Conservation (phyloP, 2,113 vertebrate species). For the Clarias batrachus region DNA sequence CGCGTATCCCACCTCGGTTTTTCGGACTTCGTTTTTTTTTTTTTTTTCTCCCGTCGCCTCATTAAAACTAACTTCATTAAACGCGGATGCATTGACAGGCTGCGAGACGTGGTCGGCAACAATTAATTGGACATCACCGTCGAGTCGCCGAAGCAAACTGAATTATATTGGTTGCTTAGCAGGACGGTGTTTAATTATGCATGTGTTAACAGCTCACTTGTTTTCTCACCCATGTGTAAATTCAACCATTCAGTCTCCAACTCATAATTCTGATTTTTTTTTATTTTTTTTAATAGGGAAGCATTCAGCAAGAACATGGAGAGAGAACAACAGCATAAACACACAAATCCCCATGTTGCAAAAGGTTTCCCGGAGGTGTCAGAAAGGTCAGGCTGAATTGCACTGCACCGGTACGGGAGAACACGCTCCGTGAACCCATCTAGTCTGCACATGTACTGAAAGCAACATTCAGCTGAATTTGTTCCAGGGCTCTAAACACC, state of each 20-base stretch:
- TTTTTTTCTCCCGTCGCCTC: not conserved
- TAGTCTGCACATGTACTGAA: not conserved
- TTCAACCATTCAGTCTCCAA: slow-evolving; percentile 27
- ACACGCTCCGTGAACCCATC: not conserved
- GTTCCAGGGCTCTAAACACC: not conserved
- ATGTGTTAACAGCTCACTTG: slow-evolving; percentile 50
- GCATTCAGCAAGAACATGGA: slow-evolving; percentile 15
- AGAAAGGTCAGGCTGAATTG: slow-evolving; percentile 28
- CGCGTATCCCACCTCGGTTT: slow-evolving; percentile 2
- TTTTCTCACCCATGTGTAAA: slow-evolving; percentile 48
- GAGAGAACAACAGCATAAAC: slow-evolving; percentile 12
- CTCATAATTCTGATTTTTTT: slow-evolving; percentile 28
- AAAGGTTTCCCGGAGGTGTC: slow-evolving; percentile 34
- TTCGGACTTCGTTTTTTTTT: slow-evolving; percentile 33
- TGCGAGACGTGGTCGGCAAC: slow-evolving; percentile 39
- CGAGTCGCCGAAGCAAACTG: slow-evolving; percentile 35
- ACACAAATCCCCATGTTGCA: slow-evolving; percentile 20
- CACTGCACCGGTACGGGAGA: not conserved
- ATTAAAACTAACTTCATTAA: slow-evolving; percentile 55
- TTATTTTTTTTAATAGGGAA: slow-evolving; percentile 26
- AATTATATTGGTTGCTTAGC: slow-evolving; percentile 46
- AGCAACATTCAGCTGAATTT: not conserved
- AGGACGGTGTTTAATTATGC: slow-evolving; percentile 51
- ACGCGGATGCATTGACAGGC: slow-evolving; percentile 47
- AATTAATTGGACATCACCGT: slow-evolving; percentile 54